phyloP scores from a whole-genome alignment of 2,797 vertebrate genomes.

The Hippoglossus hippoglossus region DNA sequence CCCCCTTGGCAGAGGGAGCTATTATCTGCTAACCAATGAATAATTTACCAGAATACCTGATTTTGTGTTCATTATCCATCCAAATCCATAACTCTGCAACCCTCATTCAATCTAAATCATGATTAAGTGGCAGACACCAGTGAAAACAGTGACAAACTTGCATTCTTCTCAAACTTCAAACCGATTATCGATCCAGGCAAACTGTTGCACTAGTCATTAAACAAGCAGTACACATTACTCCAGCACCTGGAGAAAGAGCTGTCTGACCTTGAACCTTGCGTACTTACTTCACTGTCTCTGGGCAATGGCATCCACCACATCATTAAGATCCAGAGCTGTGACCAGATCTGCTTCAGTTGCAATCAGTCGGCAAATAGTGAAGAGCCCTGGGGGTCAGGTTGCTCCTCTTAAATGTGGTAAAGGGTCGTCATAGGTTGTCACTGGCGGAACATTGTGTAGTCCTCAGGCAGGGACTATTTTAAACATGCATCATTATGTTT shows the following conservation, averaged over 20 bases:
- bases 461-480: neutral
- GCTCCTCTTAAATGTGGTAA: neutral
- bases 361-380: conserved; percentile 25
- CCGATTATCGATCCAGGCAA: conserved; percentile 33
- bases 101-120: neutral
- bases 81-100: neutral
- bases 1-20: neutral
- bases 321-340: conserved; percentile 60
- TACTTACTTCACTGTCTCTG: conserved; percentile 48
- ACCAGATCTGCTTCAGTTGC: conserved; percentile 49
- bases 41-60: no score
- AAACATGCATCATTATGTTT: conserved; percentile 10
- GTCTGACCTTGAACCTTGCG: conserved; percentile 58
- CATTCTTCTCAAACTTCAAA: conserved; percentile 6
- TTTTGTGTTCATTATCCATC: neutral
- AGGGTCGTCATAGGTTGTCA: neutral
- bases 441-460: neutral
- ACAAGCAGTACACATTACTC: conserved; percentile 41
- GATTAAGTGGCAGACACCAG: conserved; percentile 5
- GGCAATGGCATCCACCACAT: conserved; percentile 50
- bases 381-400: conserved; percentile 36
- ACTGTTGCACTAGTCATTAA: conserved; percentile 37
- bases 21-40: no score
- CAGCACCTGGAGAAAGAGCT: conserved; percentile 32
- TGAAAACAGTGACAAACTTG: neutral